Percentiles rank a stretch among this genome's conserved stretches.
Evolutionary conservation across 2,888 invertebrate species (phyloP).

Genomic region (Clostera curtula): DNA sequence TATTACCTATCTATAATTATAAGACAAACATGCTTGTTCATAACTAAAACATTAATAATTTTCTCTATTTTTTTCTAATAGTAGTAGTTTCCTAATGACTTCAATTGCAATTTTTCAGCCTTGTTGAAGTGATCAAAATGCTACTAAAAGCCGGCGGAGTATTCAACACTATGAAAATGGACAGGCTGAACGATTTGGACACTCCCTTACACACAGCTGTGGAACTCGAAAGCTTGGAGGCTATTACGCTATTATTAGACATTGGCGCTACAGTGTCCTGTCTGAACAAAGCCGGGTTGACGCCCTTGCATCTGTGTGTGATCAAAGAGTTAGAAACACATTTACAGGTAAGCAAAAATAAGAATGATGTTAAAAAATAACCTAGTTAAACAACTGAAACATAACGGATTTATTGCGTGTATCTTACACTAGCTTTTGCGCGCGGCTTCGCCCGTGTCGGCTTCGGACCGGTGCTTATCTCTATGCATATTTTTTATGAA

Average conservation of each 20-base stretch:
- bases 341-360: conserved; percentile 37
- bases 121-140: conserved; percentile 41
- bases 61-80: too few species aligned
- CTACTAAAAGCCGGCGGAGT: conserved; percentile 38
- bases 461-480: too few species aligned
- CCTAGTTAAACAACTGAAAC: too few species aligned
- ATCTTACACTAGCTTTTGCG: too few species aligned
- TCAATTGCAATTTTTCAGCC: conserved; percentile 24
- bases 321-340: conserved; percentile 52
- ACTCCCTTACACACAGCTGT: conserved; percentile 73
- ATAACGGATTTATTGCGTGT: too few species aligned
- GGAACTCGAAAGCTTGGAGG: conserved; percentile 51
- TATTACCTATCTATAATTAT: too few species aligned
- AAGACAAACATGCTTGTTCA: too few species aligned
- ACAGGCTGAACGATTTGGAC: conserved; percentile 25
- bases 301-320: conserved; percentile 70
- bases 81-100: too few species aligned
- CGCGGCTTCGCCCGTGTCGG: too few species aligned
- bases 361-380: too few species aligned
- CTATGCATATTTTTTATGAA: too few species aligned
- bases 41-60: too few species aligned
- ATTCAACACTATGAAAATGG: conserved; percentile 31
- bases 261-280: conserved; percentile 53
- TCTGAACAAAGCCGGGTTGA: conserved; percentile 56
- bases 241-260: conserved; percentile 52